phyloP scores from a whole-genome alignment of 2,888 invertebrate genomes.

The Galerucella calmariensis region DNA sequence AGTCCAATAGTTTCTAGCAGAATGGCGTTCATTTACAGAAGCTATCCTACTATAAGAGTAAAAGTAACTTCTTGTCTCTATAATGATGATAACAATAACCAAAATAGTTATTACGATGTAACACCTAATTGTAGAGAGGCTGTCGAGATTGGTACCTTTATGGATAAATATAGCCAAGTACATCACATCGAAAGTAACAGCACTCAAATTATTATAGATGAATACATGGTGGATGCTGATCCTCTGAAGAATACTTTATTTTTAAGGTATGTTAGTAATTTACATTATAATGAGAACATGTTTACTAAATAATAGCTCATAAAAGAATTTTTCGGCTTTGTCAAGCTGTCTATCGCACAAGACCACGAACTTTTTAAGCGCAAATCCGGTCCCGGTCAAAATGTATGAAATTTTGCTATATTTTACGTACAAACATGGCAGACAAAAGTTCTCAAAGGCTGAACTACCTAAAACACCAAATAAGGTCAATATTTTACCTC shows the following conservation, averaged over 20 bases:
- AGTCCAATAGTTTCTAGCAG: background rate
- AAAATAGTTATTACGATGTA: conserved; percentile 13
- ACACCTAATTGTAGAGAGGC: background rate
- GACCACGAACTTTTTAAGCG: too few relatives aligned
- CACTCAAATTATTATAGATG: background rate
- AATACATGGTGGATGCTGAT: background rate
- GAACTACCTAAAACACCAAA: too few relatives aligned
- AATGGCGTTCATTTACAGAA: conserved; percentile 5
- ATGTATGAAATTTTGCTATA: too few relatives aligned
- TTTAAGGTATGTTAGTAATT: background rate
- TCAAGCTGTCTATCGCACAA: too few relatives aligned
- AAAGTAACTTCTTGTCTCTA: conserved; percentile 2
- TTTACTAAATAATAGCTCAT: too few relatives aligned
- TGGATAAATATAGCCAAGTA: background rate
- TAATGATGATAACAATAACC: background rate
- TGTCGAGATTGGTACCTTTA: background rate
- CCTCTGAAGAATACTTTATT: background rate
- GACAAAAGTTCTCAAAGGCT: too few relatives aligned
- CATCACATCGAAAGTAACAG: background rate
- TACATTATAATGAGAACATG: too few relatives aligned
- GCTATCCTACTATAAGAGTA: background rate
- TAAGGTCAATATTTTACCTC: too few relatives aligned
- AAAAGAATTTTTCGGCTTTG: too few relatives aligned
- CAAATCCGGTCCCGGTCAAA: too few relatives aligned
- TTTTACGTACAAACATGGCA: too few relatives aligned